These are phyloP conservation scores for Ganaspis sp. DNA, from an alignment of 1,140 invertebrate species.

Conservation along the genomic window DNA sequence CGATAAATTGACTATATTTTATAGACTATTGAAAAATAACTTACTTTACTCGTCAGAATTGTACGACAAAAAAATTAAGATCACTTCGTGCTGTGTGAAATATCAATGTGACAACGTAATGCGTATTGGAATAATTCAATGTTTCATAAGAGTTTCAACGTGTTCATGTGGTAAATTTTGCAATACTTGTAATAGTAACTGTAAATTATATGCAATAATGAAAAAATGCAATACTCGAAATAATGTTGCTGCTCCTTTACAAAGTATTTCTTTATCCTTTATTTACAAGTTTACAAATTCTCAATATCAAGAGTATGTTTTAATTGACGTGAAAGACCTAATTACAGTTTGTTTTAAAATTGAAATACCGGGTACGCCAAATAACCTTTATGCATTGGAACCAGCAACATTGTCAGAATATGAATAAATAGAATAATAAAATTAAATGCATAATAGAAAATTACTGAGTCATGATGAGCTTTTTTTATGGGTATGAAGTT, in stretches of 20 bases:
- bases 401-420: slow-evolving; percentile 21
- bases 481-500: too few species aligned
- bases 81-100: background rate
- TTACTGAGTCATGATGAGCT: too few species aligned
- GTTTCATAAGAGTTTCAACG: background rate
- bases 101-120: background rate
- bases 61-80: background rate
- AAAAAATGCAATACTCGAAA: background rate
- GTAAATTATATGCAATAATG: background rate
- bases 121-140: background rate
- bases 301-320: background rate
- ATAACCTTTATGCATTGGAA: background rate
- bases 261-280: background rate
- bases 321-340: background rate
- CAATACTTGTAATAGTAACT: background rate
- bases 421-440: slow-evolving; percentile 4
- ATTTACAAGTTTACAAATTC: background rate
- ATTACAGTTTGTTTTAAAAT: background rate
- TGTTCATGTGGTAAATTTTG: background rate
- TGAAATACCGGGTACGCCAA: background rate
- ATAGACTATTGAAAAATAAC: background rate
- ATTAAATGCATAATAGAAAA: too few species aligned
- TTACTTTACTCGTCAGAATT: background rate
- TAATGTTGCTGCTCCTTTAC: background rate
- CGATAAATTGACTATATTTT: background rate